A percentile compares a stretch with the other conserved stretches of the same genome.
phyloP scores from a whole-genome alignment of 2,113 vertebrate genomes.

The Capricornis sumatraensis region DNA sequence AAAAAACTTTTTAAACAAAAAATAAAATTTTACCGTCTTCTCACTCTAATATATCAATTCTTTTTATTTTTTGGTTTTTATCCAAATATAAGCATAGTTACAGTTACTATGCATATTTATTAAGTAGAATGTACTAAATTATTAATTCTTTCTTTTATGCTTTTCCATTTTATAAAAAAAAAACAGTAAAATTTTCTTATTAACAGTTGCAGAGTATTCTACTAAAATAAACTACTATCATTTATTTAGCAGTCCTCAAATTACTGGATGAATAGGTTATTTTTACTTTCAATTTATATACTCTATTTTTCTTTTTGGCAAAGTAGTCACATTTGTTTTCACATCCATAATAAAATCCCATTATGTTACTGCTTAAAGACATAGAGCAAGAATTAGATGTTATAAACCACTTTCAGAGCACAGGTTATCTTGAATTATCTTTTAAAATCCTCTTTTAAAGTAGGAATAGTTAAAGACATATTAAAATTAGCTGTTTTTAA shows the following conservation, averaged over 20 bases:
- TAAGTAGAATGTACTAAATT: neutral
- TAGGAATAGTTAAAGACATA: neutral
- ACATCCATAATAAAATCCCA: conserved; percentile 53
- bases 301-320: neutral
- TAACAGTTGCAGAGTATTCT: neutral
- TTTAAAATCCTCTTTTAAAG: conserved; percentile 29
- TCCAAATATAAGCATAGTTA: neutral
- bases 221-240: neutral
- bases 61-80: neutral
- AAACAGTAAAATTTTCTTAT: neutral
- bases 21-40: neutral
- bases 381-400: conserved; percentile 9
- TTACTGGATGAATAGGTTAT: neutral
- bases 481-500: neutral
- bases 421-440: neutral
- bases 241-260: neutral
- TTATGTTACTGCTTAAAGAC: conserved; percentile 49
- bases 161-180: conserved; percentile 3
- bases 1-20: neutral
- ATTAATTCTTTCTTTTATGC: neutral
- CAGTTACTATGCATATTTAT: neutral
- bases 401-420: conserved; percentile 16
- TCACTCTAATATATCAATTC: neutral
- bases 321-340: conserved; percentile 56
- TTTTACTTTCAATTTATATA: neutral